These are phyloP conservation scores for Andricus quercusramuli DNA, from an alignment of 2,888 invertebrate genomes.

Conservation along the genomic window DNA sequence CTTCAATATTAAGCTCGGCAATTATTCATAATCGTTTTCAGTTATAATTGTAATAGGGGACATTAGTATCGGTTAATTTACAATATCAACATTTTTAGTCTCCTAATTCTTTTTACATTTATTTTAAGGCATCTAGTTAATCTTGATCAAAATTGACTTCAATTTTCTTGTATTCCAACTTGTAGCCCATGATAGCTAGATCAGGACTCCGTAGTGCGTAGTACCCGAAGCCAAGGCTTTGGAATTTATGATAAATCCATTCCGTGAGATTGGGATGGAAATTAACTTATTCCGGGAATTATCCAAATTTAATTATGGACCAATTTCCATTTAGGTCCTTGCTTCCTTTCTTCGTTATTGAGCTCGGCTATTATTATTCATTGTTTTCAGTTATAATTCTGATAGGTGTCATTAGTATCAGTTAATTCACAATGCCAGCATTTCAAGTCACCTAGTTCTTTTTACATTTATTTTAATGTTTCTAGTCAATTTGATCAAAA, in stretches of 20 bases:
- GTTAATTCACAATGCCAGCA: not conserved
- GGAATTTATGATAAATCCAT: not conserved
- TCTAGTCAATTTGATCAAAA: too few relatives aligned
- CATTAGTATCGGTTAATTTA: not conserved
- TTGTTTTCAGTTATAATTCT: not conserved
- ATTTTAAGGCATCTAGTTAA: too few relatives aligned
- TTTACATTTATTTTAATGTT: too few relatives aligned
- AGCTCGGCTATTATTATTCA: not conserved
- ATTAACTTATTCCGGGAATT: constrained; percentile 29
- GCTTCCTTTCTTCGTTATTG: not conserved
- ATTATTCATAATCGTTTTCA: too few relatives aligned
- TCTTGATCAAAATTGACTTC: too few relatives aligned
- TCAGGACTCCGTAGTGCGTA: not conserved
- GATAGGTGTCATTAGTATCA: not conserved
- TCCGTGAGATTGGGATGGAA: constrained; percentile 36
- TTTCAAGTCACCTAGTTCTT: too few relatives aligned
- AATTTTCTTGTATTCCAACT: too few relatives aligned
- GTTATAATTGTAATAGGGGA: not conserved
- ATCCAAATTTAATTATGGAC: constrained; percentile 36
- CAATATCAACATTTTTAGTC: not conserved
- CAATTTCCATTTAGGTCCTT: not conserved
- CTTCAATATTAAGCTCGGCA: too few relatives aligned
- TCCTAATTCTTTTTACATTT: too few relatives aligned
- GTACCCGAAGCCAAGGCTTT: not conserved
- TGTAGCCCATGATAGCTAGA: constrained; percentile 5